phyloP scores from a whole-genome alignment of 2,888 invertebrate genomes.

The Heliothis peltigera region DNA sequence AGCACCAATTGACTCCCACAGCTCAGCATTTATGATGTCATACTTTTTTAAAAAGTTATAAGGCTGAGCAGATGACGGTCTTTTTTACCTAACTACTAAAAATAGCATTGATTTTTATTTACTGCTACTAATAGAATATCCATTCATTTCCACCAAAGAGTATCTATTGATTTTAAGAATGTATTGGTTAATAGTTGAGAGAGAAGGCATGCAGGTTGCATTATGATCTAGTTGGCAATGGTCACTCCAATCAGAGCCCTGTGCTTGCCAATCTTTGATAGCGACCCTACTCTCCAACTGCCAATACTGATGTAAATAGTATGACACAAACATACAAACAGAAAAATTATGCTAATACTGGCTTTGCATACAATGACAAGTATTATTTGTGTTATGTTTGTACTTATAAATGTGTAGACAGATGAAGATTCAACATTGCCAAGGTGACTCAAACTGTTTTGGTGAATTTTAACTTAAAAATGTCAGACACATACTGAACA shows the following conservation, averaged over 20 bases:
- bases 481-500: not conserved
- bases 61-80: no score
- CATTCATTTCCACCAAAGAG: no score
- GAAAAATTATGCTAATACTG: constrained; percentile 50
- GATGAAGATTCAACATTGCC: not conserved
- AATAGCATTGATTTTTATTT: no score
- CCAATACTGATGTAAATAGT: constrained; percentile 22
- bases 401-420: constrained; percentile 11
- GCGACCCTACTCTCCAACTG: constrained; percentile 13
- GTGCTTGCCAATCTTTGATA: constrained; percentile 33
- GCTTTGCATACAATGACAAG: constrained; percentile 54
- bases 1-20: constrained; percentile 17
- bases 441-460: constrained; percentile 23
- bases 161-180: not conserved
- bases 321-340: constrained; percentile 45
- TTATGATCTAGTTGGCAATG: constrained; percentile 51
- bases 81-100: no score
- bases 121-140: no score
- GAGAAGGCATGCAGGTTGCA: constrained; percentile 32
- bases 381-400: constrained; percentile 33
- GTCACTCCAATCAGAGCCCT: constrained; percentile 18
- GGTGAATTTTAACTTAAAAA: not conserved
- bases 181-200: constrained; percentile 22
- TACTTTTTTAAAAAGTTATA: not conserved
- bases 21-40: constrained; percentile 6